A percentile compares a stretch with the other conserved stretches of the same genome.
phyloP scores from a whole-genome alignment of 37 sponge, comb jelly and placozoan genomes.

The Aplysina aerophoba region DNA sequence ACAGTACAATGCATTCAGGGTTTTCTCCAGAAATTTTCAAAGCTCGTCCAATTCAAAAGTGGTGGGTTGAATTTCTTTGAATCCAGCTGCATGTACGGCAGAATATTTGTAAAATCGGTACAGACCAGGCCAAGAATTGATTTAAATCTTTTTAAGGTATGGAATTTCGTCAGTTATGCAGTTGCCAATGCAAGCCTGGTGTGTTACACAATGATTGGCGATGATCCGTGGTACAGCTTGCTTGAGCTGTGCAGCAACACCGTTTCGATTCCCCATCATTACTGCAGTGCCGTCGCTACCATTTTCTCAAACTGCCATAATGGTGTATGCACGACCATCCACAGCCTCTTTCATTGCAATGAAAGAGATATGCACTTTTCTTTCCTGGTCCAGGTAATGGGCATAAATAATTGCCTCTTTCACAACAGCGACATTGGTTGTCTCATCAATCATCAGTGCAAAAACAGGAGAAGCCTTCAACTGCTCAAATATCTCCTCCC shows the following conservation, averaged over 20 bases:
- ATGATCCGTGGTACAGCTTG: neutral
- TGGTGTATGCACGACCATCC: neutral
- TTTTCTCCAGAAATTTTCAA: too few relatives aligned
- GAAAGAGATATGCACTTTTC: neutral
- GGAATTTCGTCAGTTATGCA: too few relatives aligned
- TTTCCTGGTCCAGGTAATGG: neutral
- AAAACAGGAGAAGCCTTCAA: neutral
- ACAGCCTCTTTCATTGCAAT: neutral
- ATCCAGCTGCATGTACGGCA: slow-evolving; percentile 45
- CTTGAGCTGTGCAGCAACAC: neutral
- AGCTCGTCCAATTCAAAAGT: too few relatives aligned
- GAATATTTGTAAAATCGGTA: slow-evolving; percentile 47
- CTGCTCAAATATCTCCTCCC: neutral
- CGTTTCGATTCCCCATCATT: slow-evolving; percentile 1
- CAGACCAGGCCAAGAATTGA: too few relatives aligned
- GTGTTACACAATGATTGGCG: too few relatives aligned
- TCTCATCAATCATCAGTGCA: neutral
- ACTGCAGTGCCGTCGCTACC: slow-evolving; percentile 36
- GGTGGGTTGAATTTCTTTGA: slow-evolving; percentile 37
- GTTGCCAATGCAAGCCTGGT: too few relatives aligned
- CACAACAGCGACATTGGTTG: neutral
- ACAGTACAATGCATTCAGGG: too few relatives aligned
- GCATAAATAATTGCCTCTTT: neutral
- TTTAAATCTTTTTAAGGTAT: too few relatives aligned
- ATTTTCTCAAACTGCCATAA: neutral